These are phyloP conservation scores for Drosophila ezoana DNA, from an alignment of 2,888 invertebrate species.

Conservation along the genomic window DNA sequence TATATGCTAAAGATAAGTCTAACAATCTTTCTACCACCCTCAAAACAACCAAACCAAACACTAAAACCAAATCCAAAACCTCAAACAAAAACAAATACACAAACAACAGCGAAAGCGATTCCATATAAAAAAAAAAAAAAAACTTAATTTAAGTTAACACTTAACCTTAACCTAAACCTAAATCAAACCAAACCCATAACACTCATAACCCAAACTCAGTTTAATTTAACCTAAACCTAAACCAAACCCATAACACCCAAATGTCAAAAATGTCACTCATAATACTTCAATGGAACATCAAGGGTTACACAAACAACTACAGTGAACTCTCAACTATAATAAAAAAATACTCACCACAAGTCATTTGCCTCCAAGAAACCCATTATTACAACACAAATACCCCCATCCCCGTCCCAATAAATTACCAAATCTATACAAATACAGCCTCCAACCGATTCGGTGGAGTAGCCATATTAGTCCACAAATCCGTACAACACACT, in stretches of 20 bases:
- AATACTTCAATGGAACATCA: slow-evolving; percentile 1
- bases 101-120: background rate
- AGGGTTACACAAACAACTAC: background rate
- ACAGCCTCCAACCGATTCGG: slow-evolving; percentile 9
- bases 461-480: slow-evolving; percentile 3
- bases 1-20: background rate
- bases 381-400: background rate
- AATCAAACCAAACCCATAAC: background rate
- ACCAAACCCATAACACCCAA: background rate
- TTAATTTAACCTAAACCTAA: background rate
- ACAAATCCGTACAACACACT: background rate
- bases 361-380: slow-evolving; percentile 1
- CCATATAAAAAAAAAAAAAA: no score
- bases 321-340: background rate
- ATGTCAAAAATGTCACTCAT: background rate
- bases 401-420: background rate
- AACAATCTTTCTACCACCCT: background rate
- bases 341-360: background rate
- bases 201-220: background rate
- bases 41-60: background rate
- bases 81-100: background rate
- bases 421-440: slow-evolving; percentile 13
- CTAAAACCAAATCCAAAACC: background rate
- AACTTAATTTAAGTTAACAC: no score
- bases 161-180: no score